Evolutionary conservation across 1,140 invertebrate genomes (phyloP).

Genomic region (Pachyrhynchus sulphureomaculatus): DNA sequence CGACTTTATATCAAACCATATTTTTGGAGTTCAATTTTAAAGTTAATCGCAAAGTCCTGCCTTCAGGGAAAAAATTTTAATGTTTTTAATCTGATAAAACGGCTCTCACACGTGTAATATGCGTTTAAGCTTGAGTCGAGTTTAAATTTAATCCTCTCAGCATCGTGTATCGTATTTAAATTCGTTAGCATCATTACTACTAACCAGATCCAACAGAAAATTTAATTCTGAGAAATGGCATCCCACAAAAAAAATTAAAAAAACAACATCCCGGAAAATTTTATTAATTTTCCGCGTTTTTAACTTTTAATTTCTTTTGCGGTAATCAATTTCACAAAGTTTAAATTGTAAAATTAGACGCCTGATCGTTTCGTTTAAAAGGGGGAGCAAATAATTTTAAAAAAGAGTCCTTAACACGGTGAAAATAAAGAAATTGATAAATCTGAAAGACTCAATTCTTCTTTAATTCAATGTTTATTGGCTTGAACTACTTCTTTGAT

Average conservation of each 20-base stretch:
- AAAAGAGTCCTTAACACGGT: slow-evolving; percentile 2
- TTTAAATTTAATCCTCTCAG: slow-evolving; percentile 1
- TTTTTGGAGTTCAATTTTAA: slow-evolving; percentile 7
- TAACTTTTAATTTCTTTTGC: slow-evolving; percentile 1
- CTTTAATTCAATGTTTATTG: slow-evolving; percentile 41
- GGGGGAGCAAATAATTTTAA: slow-evolving; percentile 16
- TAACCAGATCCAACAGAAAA: not conserved
- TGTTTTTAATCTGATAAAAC: slow-evolving; percentile 37
- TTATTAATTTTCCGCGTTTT: slow-evolving; percentile 21
- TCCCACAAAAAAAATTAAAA: not conserved
- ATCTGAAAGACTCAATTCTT: slow-evolving; percentile 37
- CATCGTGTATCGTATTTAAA: not conserved
- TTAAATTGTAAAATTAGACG: slow-evolving; percentile 6
- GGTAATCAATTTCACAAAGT: not conserved
- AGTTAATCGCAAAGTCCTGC: slow-evolving; percentile 28
- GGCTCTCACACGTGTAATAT: slow-evolving; percentile 29
- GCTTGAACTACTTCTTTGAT: slow-evolving; percentile 38
- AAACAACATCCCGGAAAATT: not conserved
- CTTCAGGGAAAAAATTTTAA: slow-evolving; percentile 32
- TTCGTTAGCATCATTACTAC: slow-evolving; percentile 2
- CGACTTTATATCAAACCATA: slow-evolving; percentile 9
- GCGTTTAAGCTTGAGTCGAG: slow-evolving; percentile 10
- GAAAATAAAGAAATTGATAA: slow-evolving; percentile 36
- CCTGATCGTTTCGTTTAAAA: not conserved
- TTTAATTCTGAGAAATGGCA: not conserved